Conservation (phyloP, 1,140 invertebrate species). For the Hyles euphorbiae region DNA sequence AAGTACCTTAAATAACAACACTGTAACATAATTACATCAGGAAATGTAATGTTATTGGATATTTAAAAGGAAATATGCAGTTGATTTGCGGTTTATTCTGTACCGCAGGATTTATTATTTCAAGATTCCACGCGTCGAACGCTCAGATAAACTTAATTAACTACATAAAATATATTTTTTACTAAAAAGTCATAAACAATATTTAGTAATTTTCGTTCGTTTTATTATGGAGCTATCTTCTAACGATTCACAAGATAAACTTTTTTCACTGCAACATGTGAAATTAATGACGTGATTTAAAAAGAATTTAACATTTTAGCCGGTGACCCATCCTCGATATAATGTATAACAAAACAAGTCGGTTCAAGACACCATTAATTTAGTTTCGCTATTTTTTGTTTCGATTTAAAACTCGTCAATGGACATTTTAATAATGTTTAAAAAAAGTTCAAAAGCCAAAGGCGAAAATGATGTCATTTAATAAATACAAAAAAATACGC, state of each 20-base stretch:
- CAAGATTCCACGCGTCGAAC: not conserved
- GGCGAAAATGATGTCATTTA: slow-evolving; percentile 8
- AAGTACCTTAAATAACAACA: too few species aligned
- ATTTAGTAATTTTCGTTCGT: too few species aligned
- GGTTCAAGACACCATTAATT: not conserved
- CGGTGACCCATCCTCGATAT: slow-evolving; percentile 1
- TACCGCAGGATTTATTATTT: slow-evolving; percentile 1
- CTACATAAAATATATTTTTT: too few species aligned
- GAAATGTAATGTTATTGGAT: slow-evolving; percentile 1
- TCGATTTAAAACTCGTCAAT: not conserved
- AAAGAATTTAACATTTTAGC: slow-evolving; percentile 10
- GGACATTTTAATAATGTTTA: slow-evolving; percentile 5
- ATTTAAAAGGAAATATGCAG: not conserved
- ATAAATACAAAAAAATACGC: too few species aligned
- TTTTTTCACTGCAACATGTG: not conserved
- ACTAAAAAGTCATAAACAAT: too few species aligned
- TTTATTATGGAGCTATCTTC: too few species aligned
- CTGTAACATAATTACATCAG: not conserved
- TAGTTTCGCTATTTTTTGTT: slow-evolving; percentile 5
- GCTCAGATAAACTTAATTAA: too few species aligned
- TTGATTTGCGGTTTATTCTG: not conserved
- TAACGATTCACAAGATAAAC: not conserved
- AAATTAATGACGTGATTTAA: slow-evolving; percentile 6
- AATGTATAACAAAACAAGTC: slow-evolving; percentile 5
- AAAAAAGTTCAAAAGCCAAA: slow-evolving; percentile 8